phyloP scores from a whole-genome alignment of 2,113 vertebrate species.

The Corythaeola cristata region DNA sequence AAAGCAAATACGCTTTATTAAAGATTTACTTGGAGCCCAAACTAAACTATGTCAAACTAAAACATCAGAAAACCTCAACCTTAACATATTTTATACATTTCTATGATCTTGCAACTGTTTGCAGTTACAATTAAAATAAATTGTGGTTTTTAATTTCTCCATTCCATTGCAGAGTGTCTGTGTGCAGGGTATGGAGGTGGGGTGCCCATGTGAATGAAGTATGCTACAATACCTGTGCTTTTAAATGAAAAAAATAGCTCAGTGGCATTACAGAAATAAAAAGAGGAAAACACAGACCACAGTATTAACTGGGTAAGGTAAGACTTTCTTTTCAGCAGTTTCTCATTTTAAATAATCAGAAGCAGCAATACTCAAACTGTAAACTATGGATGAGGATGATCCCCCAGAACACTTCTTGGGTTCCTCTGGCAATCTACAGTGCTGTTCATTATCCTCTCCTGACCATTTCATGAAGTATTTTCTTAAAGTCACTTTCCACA shows the following conservation, averaged over 20 bases:
- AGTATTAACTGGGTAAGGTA: neutral
- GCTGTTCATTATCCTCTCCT: neutral
- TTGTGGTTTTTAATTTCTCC: neutral
- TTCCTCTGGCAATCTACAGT: neutral
- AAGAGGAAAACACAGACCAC: neutral
- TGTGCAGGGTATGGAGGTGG: neutral
- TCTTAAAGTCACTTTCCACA: neutral
- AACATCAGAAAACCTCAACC: neutral
- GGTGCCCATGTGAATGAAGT: neutral
- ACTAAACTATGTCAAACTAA: neutral
- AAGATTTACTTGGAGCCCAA: neutral
- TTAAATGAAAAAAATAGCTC: neutral
- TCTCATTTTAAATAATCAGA: neutral
- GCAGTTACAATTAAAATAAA: neutral
- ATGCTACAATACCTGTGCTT: neutral
- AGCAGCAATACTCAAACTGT: neutral
- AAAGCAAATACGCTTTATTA: neutral
- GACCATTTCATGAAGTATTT: neutral
- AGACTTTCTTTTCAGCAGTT: neutral
- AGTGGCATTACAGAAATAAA: neutral
- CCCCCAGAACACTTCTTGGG: neutral
- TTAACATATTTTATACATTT: neutral
- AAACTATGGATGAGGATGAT: neutral
- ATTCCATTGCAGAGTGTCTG: neutral
- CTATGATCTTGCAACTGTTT: neutral